A percentile compares a stretch with the other conserved stretches of the same genome.
These are phyloP conservation scores for Lipotes vexillifer DNA, from an alignment of 2,113 vertebrate genomes.

Conservation along the genomic window DNA sequence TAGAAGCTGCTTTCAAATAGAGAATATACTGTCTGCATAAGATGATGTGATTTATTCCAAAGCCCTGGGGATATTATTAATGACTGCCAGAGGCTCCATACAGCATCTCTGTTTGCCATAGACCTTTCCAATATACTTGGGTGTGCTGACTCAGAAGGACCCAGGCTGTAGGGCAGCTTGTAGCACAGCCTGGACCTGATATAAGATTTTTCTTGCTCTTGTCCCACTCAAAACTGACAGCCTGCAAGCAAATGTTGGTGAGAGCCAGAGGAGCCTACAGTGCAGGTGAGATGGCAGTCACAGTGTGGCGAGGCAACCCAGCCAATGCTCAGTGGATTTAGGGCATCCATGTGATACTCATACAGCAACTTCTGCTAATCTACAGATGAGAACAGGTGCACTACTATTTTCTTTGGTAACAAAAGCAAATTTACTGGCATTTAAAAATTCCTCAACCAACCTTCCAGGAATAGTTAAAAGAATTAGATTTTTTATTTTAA, in stretches of 20 bases:
- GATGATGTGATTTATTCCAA: not conserved
- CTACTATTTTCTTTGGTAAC: not conserved
- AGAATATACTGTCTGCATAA: not conserved
- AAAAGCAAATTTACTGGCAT: slow-evolving; percentile 14
- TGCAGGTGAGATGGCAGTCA: not conserved
- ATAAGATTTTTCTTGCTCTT: not conserved
- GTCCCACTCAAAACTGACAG: not conserved
- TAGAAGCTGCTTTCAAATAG: not conserved
- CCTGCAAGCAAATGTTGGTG: slow-evolving; percentile 37
- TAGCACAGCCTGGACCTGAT: not conserved
- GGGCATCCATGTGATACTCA: not conserved
- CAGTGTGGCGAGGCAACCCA: not conserved
- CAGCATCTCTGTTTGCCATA: not conserved
- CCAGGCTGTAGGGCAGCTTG: not conserved
- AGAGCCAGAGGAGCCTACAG: not conserved
- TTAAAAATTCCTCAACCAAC: not conserved
- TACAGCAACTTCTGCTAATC: slow-evolving; percentile 15
- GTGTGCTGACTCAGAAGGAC: slow-evolving; percentile 12
- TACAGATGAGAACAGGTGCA: slow-evolving; percentile 31
- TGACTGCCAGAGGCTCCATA: not conserved
- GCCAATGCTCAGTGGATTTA: slow-evolving; percentile 10
- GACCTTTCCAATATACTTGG: not conserved
- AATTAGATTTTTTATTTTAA: not conserved
- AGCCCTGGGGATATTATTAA: not conserved
- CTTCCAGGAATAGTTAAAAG: not conserved